phyloP scores from a whole-genome alignment of 2,113 vertebrate genomes.

The Pelecanus crispus region DNA sequence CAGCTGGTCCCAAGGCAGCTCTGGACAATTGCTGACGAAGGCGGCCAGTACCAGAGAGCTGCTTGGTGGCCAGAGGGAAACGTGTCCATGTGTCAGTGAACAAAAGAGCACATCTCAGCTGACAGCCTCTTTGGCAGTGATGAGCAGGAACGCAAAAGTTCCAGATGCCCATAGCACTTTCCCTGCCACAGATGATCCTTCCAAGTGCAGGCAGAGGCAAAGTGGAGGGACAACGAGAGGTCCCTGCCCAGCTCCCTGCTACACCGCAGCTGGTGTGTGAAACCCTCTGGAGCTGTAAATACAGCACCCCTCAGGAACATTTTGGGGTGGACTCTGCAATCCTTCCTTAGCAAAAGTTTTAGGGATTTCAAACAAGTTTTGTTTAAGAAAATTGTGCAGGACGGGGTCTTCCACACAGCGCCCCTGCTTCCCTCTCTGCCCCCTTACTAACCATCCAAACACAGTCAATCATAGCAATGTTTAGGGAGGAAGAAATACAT shows the following conservation, averaged over 20 bases:
- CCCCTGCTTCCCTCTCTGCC: background rate
- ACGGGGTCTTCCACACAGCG: fast-evolving
- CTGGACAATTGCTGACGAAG: fast-evolving
- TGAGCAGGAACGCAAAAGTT: background rate
- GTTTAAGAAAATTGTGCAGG: background rate
- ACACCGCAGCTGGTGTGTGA: background rate
- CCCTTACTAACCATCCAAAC: background rate
- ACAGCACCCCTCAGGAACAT: background rate
- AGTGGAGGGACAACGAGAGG: background rate
- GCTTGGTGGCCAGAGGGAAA: background rate
- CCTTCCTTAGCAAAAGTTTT: background rate
- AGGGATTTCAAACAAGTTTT: background rate
- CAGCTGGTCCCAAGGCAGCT: background rate
- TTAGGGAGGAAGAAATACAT: background rate
- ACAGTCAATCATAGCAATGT: background rate
- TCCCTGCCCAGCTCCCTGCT: background rate
- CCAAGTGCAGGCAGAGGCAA: background rate
- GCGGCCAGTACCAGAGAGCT: background rate
- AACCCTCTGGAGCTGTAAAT: background rate
- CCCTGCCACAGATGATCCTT: background rate
- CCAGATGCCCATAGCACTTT: background rate
- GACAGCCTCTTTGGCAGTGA: background rate
- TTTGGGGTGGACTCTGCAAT: background rate
- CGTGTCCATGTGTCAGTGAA: fast-evolving
- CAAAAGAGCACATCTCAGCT: background rate